phyloP scores from a whole-genome alignment of 2,113 vertebrate species.

The Aythya baeri region DNA sequence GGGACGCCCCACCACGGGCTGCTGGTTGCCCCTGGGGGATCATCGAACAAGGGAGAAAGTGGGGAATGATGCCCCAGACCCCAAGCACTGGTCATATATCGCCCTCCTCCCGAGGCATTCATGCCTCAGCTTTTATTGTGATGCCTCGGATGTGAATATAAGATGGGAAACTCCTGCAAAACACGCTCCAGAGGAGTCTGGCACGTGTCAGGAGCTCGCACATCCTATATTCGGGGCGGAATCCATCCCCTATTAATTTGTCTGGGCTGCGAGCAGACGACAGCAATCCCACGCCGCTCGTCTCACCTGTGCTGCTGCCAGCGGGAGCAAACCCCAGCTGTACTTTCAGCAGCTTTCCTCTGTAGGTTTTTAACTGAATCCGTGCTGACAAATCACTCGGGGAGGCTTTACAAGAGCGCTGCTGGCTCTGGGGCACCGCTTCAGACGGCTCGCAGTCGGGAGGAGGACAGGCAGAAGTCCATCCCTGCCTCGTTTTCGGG shows the following conservation, averaged over 20 bases:
- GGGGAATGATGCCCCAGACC: accelerated
- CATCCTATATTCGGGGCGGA: constrained; percentile 11
- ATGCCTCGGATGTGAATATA: not conserved
- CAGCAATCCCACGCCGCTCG: not conserved
- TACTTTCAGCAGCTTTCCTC: not conserved
- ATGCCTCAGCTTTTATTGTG: no score
- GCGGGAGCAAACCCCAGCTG: not conserved
- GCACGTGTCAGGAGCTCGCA: not conserved
- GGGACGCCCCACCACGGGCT: not conserved
- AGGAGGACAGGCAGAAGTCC: not conserved
- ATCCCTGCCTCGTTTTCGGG: not conserved
- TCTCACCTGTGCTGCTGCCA: constrained; percentile 47
- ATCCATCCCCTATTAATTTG: constrained; percentile 28
- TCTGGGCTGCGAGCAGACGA: not conserved
- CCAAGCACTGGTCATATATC: not conserved
- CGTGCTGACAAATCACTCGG: not conserved
- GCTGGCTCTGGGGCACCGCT: not conserved
- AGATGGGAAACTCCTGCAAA: constrained; percentile 25
- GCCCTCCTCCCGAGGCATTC: not conserved
- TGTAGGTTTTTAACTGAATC: not conserved
- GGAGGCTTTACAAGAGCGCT: not conserved
- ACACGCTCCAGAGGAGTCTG: constrained; percentile 39
- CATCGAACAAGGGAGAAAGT: not conserved
- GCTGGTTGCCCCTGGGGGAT: not conserved
- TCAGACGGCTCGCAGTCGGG: not conserved